Base-by-base conservation (phyloP, 2,113 vertebrate genomes). In the Ivindomyrus marchei region DNA sequence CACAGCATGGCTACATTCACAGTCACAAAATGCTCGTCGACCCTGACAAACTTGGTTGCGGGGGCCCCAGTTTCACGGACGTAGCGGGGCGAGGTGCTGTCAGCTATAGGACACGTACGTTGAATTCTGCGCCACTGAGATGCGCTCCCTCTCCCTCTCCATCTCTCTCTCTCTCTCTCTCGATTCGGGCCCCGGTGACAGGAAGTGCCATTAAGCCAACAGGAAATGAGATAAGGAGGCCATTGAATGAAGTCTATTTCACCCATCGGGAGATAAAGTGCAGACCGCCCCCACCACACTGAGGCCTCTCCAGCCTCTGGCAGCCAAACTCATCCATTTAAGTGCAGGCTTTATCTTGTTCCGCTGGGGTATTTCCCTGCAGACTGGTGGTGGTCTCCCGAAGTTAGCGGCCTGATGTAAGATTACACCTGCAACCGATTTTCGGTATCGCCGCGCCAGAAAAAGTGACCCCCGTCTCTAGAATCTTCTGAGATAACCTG, bases 231-330 rank as follows among this genome's bases (percentile, higher is more conserved):
- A 90, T 88, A 90, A 92, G 89, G 90, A 56, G 52, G 46, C 53
- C 70, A 47, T 88, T 91, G 88, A 90, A 91, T 91, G 88, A 86
- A 92, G 90, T 90, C 89, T 85, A 58, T 90, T 86, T 42, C 47
- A 56, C 88, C 90, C 87, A 88, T 89, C 86, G 66, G 53, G 31
- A 91, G 66, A 92, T 88, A 88, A 89, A 90, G 89, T 53, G 15
- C 88, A 62, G 62, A 88, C 88, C 56, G 45, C 87, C 90, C 19
- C 21, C 45, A 1, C 66, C 50, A 39, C 47, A 89, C 47, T 47
- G 10, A 42, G 8, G 27, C 45, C 39, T 45, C 62, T 27, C 19
- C 88, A 58, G 70, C 70, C 66, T 4, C 13, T 47, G 56, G 31
- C 53, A 87, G 27, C 56, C 83, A 47, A 24, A 58, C 17, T 52